phyloP scores from a whole-genome alignment of 2,888 invertebrate species.

The Strigamia maritima region DNA sequence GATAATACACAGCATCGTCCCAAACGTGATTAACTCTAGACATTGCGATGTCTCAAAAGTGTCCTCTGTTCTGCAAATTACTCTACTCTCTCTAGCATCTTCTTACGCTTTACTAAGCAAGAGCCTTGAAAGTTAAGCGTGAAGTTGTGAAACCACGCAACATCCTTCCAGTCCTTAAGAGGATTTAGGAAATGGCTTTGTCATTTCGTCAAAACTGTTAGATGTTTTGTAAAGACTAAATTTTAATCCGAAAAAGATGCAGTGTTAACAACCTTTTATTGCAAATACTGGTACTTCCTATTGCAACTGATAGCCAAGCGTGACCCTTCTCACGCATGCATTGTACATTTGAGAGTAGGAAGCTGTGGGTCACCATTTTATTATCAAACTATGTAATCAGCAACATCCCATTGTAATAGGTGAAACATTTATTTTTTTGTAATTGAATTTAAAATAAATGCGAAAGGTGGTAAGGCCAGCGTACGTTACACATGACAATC shows the following conservation, averaged over 20 bases:
- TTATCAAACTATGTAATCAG: background rate
- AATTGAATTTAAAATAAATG: background rate
- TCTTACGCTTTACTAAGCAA: background rate
- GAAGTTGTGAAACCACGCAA: conserved; percentile 27
- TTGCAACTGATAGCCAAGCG: background rate
- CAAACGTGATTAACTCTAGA: conserved; percentile 14
- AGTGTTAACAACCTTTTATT: conserved; percentile 12
- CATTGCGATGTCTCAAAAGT: conserved; percentile 12
- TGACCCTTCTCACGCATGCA: conserved; percentile 8
- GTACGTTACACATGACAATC: background rate
- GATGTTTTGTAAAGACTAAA: background rate
- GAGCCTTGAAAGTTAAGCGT: conserved; percentile 32
- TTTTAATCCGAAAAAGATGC: background rate
- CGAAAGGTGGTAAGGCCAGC: background rate
- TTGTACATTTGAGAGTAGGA: conserved; percentile 16
- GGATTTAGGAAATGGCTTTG: conserved; percentile 21
- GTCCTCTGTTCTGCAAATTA: background rate
- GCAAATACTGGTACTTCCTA: background rate
- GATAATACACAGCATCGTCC: conserved; percentile 17
- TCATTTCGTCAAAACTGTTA: background rate
- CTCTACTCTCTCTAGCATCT: background rate
- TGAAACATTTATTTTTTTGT: background rate
- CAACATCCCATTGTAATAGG: background rate
- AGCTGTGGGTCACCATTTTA: background rate
- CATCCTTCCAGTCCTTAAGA: background rate